Base-by-base conservation (phyloP, 2,888 invertebrate genomes). In the Meteorus colon region DNA sequence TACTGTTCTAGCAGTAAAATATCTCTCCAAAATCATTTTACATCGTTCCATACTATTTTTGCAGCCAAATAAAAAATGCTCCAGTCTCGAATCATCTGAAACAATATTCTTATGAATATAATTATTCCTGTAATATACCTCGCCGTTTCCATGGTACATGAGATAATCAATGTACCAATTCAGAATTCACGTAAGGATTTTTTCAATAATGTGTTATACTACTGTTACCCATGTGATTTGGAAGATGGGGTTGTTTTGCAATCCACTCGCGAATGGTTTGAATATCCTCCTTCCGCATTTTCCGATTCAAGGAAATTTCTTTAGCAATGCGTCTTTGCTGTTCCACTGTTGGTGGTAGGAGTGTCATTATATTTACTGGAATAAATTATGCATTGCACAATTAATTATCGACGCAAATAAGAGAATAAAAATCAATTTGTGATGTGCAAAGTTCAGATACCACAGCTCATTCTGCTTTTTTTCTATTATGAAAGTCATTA, bases 21-120 rank as follows among this genome's bases (percentile, higher is more conserved):
- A 90, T 78, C 87, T 84, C 73, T 90, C 90, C 51, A 90, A 78
- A 73, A 89, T 87, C 68, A 81, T 80, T 81, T 90, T 90, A 73
- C 89, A 89, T 73, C 87, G 82, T 72, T 90, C 90, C 14, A 89
- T 78, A 76, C 88, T 90, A 80, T 89, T 89, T 80, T 90, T 90
- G 79, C 90, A 90, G 3, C 90, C 87, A 68, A 88, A 89, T 31
- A 90, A 81, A 77, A 90, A 90, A 59, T 86, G 85, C 68, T 87
- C 89, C 67, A 90, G 78, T 78, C 87, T 86, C 4, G 73, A 80
- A 19, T 90, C 88, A 66, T 90, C 90, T 90, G 80, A 4, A 59
- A 73, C 75, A 69, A 29, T n/a, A 66, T 60, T 69, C 55, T 14
- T 29, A 24, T 14, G 55, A n/a, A 4, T n/a, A 4, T 4, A n/a